These are phyloP conservation scores for Porites lutea DNA, from an alignment of 64 coral and sea anemone genomes.

Conservation along the genomic window DNA sequence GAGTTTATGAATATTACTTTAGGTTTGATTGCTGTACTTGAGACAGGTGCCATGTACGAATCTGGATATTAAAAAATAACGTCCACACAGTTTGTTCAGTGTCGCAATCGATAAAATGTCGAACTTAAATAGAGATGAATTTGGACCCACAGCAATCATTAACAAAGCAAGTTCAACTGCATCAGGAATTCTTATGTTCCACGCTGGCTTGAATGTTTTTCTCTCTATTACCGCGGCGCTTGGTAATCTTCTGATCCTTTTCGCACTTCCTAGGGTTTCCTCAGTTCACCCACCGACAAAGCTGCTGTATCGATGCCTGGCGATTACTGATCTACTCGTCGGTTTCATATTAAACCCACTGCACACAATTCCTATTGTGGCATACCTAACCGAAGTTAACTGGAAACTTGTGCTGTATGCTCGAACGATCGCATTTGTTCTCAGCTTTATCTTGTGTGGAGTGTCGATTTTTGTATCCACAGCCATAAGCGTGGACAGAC, in stretches of 20 bases:
- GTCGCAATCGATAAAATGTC: neutral
- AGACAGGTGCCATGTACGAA: no score
- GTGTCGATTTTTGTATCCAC: neutral
- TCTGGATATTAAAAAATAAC: no score
- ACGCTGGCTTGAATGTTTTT: neutral
- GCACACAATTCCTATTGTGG: neutral
- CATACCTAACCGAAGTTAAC: neutral
- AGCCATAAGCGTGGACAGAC: conserved; percentile 18
- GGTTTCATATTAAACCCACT: neutral
- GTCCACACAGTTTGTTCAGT: no score
- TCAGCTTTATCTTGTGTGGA: neutral
- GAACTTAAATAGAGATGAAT: neutral
- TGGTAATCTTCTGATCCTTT: neutral
- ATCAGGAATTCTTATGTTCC: neutral
- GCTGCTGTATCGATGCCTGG: neutral
- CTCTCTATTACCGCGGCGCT: neutral
- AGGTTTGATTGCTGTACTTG: no score
- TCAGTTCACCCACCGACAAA: conserved; percentile 13
- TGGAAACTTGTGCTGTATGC: neutral
- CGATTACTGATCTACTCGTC: conserved; percentile 10
- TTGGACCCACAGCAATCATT: neutral
- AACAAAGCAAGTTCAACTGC: neutral
- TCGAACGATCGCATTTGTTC: neutral
- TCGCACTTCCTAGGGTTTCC: neutral
- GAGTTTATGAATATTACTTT: no score